Conservation (phyloP, 2,888 invertebrate species). For the Disparrhopalites patrizii region DNA sequence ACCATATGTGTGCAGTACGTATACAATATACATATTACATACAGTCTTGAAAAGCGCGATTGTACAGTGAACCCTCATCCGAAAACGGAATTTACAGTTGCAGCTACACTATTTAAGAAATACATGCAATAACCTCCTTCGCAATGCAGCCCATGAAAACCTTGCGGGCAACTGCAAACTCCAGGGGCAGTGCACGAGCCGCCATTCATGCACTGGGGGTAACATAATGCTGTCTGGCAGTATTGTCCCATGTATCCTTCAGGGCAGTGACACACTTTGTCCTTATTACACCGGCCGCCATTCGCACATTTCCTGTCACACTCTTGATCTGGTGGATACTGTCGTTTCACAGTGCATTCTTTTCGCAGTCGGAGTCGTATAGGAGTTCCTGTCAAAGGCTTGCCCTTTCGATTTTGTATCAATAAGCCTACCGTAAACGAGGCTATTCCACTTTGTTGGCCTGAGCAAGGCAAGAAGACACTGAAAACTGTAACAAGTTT, state of each 20-base stretch:
- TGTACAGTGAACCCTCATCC: no score
- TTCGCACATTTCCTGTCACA: slow-evolving; percentile 82
- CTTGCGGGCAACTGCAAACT: slow-evolving; percentile 66
- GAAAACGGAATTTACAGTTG: no score
- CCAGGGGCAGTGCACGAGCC: slow-evolving; percentile 88
- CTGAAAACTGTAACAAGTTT: slow-evolving; percentile 68
- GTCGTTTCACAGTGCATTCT: slow-evolving; percentile 89
- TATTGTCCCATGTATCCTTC: slow-evolving; percentile 77
- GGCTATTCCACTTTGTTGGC: slow-evolving; percentile 81
- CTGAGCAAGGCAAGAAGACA: slow-evolving; percentile 78
- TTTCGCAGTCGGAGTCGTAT: slow-evolving; percentile 80
- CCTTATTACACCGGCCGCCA: slow-evolving; percentile 77
- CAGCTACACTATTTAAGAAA: no score
- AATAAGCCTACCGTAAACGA: slow-evolving; percentile 80
- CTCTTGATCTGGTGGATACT: slow-evolving; percentile 71
- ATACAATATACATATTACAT: no score
- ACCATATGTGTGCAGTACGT: no score
- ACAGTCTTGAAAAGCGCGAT: no score
- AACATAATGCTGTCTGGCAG: slow-evolving; percentile 82
- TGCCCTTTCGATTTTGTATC: slow-evolving; percentile 73
- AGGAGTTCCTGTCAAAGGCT: slow-evolving; percentile 79
- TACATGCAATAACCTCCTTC: slow-evolving; percentile 72
- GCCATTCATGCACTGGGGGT: slow-evolving; percentile 88
- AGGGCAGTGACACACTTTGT: slow-evolving; percentile 80
- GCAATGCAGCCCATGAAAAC: slow-evolving; percentile 84